A percentile compares a stretch with the other conserved stretches of the same genome.
These are phyloP conservation scores for Andrena fulva DNA, from an alignment of 2,888 invertebrate species.

Conservation along the genomic window DNA sequence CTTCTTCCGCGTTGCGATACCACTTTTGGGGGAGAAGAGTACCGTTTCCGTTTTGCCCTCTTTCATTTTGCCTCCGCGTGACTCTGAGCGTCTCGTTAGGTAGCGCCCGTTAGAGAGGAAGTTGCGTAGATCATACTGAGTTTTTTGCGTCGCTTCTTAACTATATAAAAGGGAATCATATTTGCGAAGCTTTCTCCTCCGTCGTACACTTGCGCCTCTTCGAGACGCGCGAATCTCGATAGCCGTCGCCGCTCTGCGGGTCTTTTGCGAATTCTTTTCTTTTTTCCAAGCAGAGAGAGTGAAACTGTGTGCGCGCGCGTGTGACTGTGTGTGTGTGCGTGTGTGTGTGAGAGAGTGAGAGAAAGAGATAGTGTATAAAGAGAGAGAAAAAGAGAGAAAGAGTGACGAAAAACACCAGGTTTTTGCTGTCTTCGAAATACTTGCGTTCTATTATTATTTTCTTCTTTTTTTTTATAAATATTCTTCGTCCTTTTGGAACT, in stretches of 20 bases:
- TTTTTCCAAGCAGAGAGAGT: conserved; percentile 8
- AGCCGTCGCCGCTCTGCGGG: conserved; percentile 24
- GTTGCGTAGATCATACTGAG: conserved; percentile 18
- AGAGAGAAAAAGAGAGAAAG: not conserved
- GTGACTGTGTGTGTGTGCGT: not conserved
- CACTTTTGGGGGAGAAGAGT: not conserved
- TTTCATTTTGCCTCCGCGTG: conserved; percentile 26
- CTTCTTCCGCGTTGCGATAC: conserved; percentile 57
- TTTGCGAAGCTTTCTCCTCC: conserved; percentile 15
- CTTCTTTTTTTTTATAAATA: conserved; percentile 31
- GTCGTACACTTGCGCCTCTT: conserved; percentile 21
- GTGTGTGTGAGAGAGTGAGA: not conserved
- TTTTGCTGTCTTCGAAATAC: conserved; percentile 35
- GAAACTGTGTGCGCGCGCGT: not conserved
- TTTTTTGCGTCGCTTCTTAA: conserved; percentile 52
- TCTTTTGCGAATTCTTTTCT: conserved; percentile 27
- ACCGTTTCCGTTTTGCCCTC: conserved; percentile 49
- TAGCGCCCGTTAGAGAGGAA: conserved; percentile 30
- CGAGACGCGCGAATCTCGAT: conserved; percentile 26
- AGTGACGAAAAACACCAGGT: conserved; percentile 10
- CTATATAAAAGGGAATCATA: conserved; percentile 4
- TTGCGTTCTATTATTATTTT: conserved; percentile 43
- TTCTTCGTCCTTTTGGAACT: conserved; percentile 42
- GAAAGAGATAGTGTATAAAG: conserved; percentile 1
- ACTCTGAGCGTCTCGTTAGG: conserved; percentile 42